Base-by-base conservation (phyloP, 92 coral and sea anemone species). In the Desmophyllum pertusum region DNA sequence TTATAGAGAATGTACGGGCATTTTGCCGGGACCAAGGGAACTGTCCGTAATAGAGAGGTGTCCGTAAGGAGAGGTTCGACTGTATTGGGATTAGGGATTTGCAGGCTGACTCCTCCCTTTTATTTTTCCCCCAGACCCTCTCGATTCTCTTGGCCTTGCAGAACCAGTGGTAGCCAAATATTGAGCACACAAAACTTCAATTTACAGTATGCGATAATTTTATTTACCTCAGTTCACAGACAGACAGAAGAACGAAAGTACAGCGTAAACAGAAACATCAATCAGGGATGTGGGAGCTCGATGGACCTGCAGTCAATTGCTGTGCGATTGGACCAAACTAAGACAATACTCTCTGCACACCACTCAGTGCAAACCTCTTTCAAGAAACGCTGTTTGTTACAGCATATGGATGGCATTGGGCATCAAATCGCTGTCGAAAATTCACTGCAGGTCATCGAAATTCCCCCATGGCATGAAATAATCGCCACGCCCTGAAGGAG, bases 161-260 rank as follows among this genome's bases (percentile, higher is more conserved):
- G n/a, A n/a, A n/a, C n/a, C n/a, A n/a, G n/a, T n/a, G n/a, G n/a
- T n/a, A n/a, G n/a, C n/a, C n/a, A 66, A n/a, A 23, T n/a, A 33
- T 33, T 4, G 71, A 50, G n/a, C 39, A 42, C 52, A 40, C 18
- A 17, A 33, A 6, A 43, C 35, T 57, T 40, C 39, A 51, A 63
- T 18, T 25, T 53, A 75, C 79, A 72, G 86, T 82, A 82, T 31
- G 79, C 86, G 48, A 73, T 71, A 82, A 55, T 38, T 82, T 82
- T 82, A 82, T 72, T 80, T 72, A 72, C 71, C 77, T 71, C 79
- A 82, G 71, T 82, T 82, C 72, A 82, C 43, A 30, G 84, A 69
- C 57, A 78, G 82, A 61, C 50, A 80, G 51, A 33, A 72, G 61
- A 41, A 73, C 8, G 41, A 57, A 70, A 70, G 73, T 73, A 72